A percentile compares a stretch with the other conserved stretches of the same genome.
Conservation (phyloP, 2,797 vertebrate species). For the Protosalanx chinensis region DNA sequence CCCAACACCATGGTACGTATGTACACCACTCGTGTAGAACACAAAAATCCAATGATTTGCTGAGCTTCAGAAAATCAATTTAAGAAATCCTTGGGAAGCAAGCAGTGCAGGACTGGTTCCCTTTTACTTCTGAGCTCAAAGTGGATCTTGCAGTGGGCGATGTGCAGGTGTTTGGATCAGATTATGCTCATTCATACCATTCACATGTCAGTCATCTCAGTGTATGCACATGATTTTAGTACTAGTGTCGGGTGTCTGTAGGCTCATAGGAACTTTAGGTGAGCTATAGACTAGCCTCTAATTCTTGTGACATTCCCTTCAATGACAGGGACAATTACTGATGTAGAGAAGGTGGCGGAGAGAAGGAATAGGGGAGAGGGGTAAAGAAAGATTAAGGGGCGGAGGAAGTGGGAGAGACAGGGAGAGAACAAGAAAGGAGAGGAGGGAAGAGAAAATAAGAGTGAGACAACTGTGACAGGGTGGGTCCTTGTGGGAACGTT, state of each 20-base stretch:
- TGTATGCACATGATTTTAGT: not conserved
- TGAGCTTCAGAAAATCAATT: too few relatives aligned
- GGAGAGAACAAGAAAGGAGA: constrained; percentile 29
- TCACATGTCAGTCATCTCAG: not conserved
- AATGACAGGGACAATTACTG: constrained; percentile 55
- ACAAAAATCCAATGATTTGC: too few relatives aligned
- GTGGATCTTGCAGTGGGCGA: not conserved
- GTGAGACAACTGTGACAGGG: constrained; percentile 34
- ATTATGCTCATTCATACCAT: not conserved
- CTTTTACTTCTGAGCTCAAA: not conserved
- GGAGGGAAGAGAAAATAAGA: constrained; percentile 30
- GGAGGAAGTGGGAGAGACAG: constrained; percentile 49
- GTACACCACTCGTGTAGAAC: too few relatives aligned
- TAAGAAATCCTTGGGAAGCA: not conserved
- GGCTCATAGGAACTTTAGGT: not conserved
- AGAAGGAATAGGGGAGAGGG: constrained; percentile 30
- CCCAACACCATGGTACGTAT: too few relatives aligned
- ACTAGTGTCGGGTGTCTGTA: not conserved
- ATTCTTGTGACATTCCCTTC: constrained; percentile 36
- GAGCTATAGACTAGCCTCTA: not conserved
- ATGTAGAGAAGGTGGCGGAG: constrained; percentile 28
- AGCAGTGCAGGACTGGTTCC: not conserved
- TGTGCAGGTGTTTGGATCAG: not conserved
- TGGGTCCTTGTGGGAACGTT: constrained; percentile 29
- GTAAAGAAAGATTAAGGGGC: constrained; percentile 54